These are phyloP conservation scores for Cybosia mesomella DNA, from an alignment of 2,888 invertebrate genomes.

Conservation along the genomic window DNA sequence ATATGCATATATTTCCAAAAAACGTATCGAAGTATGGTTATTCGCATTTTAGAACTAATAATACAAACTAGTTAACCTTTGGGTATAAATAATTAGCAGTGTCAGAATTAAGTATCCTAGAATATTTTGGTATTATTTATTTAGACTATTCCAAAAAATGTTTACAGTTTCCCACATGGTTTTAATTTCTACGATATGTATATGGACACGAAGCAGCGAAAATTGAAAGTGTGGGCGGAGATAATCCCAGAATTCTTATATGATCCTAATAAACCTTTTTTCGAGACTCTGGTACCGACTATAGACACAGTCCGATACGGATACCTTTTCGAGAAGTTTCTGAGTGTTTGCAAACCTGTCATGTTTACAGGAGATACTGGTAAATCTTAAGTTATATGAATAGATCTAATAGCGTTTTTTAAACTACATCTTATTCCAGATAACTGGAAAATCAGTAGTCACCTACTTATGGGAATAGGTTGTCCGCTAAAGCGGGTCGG, in stretches of 20 bases:
- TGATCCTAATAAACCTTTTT: constrained; percentile 91
- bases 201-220: constrained; percentile 90
- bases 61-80: too few relatives aligned
- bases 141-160: not conserved
- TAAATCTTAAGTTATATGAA: constrained; percentile 52
- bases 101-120: too few relatives aligned
- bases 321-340: constrained; percentile 91
- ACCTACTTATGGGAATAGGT: too few relatives aligned
- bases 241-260: constrained; percentile 92
- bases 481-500: too few relatives aligned
- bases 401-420: too few relatives aligned
- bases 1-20: too few relatives aligned
- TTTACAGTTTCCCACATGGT: constrained; percentile 89
- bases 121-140: too few relatives aligned
- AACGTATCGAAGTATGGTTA: too few relatives aligned
- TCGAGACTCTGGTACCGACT: constrained; percentile 96
- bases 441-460: too few relatives aligned
- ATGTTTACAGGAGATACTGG: constrained; percentile 96
- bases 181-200: constrained; percentile 92
- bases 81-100: too few relatives aligned
- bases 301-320: constrained; percentile 96
- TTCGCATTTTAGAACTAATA: too few relatives aligned
- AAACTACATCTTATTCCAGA: too few relatives aligned
- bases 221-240: constrained; percentile 92
- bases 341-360: constrained; percentile 91